Conservation (phyloP, 2,888 invertebrate species). For the Caenorhabditis sp. region DNA sequence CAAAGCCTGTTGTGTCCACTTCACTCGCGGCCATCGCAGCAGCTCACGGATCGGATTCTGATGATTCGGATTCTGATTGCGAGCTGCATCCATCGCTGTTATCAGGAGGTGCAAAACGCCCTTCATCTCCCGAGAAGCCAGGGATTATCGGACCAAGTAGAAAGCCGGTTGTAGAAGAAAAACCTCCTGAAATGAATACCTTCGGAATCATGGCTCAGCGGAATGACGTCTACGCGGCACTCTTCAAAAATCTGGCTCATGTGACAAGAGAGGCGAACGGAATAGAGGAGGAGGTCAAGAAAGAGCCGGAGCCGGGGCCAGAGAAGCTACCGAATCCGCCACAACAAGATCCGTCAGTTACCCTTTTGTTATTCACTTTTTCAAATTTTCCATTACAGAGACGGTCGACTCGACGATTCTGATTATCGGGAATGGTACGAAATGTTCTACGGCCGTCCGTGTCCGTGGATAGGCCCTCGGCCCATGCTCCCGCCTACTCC, state of each 20-base stretch:
- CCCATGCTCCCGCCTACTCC: slow-evolving; percentile 84
- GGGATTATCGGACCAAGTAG: slow-evolving; percentile 32
- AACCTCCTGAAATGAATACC: slow-evolving; percentile 1
- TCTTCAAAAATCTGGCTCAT: slow-evolving; percentile 71
- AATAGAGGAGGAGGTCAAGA: slow-evolving; percentile 6
- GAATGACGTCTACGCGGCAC: slow-evolving; percentile 73
- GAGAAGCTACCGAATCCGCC: neutral
- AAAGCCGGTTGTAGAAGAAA: slow-evolving; percentile 22
- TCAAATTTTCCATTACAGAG: slow-evolving; percentile 18
- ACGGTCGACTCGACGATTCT: slow-evolving; percentile 48
- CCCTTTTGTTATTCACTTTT: neutral
- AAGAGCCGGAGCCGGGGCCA: neutral
- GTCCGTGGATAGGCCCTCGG: slow-evolving; percentile 57
- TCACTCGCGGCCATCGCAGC: slow-evolving; percentile 59
- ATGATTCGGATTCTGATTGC: slow-evolving; percentile 65
- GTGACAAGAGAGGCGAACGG: slow-evolving; percentile 45
- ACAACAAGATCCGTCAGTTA: slow-evolving; percentile 19
- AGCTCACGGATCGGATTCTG: slow-evolving; percentile 51
- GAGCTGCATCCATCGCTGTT: slow-evolving; percentile 69
- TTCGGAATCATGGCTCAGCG: too few species aligned
- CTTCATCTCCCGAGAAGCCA: slow-evolving; percentile 52
- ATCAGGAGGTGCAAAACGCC: slow-evolving; percentile 44
- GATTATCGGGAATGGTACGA: slow-evolving; percentile 63
- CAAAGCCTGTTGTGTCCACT: slow-evolving; percentile 27
- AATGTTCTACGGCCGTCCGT: slow-evolving; percentile 49